phyloP scores from a whole-genome alignment of 1,140 invertebrate genomes.

The Ephestia elutella region DNA sequence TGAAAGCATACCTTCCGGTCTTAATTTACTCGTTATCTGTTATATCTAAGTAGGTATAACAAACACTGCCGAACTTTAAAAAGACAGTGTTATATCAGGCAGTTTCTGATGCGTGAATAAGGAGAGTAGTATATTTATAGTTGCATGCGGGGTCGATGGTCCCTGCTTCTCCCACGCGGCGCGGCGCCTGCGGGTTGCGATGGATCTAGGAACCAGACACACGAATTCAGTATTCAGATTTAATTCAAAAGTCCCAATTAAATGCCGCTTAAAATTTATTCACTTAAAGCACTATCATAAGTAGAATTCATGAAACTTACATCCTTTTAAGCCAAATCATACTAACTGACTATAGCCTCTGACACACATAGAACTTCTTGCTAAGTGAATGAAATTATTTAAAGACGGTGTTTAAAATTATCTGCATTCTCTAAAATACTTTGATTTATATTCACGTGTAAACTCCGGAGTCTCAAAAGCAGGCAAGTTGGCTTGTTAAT shows the following conservation, averaged over 20 bases:
- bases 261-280: too few species aligned
- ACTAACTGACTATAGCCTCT: too few species aligned
- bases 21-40: background rate
- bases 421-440: background rate
- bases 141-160: conserved; percentile 62
- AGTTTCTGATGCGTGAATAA: conserved; percentile 47
- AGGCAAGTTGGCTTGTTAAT: conserved; percentile 49
- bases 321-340: background rate
- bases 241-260: background rate
- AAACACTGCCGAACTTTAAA: conserved; percentile 6
- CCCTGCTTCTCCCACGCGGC: conserved; percentile 59
- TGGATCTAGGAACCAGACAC: conserved; percentile 29
- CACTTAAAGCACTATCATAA: too few species aligned
- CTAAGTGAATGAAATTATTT: conserved; percentile 11
- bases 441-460: background rate
- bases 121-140: conserved; percentile 62
- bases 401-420: too few species aligned
- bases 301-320: too few species aligned
- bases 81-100: conserved; percentile 18
- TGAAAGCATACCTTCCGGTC: background rate
- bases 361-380: conserved; percentile 16
- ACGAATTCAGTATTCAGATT: background rate
- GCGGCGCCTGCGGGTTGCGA: conserved; percentile 37
- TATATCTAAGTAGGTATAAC: conserved; percentile 1
- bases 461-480: conserved; percentile 1